A percentile compares a stretch with the other conserved stretches of the same genome.
These are phyloP conservation scores for Calephelis virginiensis DNA, from an alignment of 1,140 invertebrate species.

Conservation along the genomic window DNA sequence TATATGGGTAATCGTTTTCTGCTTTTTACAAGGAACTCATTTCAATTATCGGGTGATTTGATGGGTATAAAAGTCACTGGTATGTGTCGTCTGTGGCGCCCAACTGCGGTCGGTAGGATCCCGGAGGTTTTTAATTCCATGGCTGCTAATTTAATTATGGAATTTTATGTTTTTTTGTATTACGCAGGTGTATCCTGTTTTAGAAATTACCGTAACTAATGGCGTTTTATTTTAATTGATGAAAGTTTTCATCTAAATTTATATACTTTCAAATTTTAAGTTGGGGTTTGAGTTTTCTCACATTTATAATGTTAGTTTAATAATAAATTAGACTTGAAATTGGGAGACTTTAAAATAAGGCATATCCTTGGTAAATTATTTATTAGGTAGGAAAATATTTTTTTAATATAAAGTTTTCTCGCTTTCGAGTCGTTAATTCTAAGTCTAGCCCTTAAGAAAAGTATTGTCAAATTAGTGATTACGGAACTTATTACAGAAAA, in stretches of 20 bases:
- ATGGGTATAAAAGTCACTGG: constrained; percentile 67
- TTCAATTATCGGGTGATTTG: constrained; percentile 76
- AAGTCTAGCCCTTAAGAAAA: too few species aligned
- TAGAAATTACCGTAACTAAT: constrained; percentile 7
- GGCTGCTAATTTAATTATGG: constrained; percentile 75
- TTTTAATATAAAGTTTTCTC: too few species aligned
- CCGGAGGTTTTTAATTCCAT: constrained; percentile 52
- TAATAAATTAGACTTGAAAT: too few species aligned
- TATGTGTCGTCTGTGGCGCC: constrained; percentile 66
- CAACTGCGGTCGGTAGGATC: constrained; percentile 54
- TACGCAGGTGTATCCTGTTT: constrained; percentile 61
- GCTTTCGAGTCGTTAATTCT: too few species aligned
- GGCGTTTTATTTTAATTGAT: constrained; percentile 11
- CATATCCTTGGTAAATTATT: too few species aligned
- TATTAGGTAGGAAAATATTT: too few species aligned
- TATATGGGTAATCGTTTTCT: constrained; percentile 75
- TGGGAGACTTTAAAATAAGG: too few species aligned
- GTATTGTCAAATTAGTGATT: too few species aligned
- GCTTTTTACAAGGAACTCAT: constrained; percentile 77
- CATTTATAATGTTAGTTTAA: not conserved
- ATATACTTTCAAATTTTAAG: constrained; percentile 8
- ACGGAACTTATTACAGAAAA: too few species aligned
- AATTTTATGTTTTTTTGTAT: constrained; percentile 16
- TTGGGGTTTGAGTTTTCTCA: not conserved
- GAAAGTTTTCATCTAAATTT: constrained; percentile 15